phyloP scores from a whole-genome alignment of 2,888 invertebrate species.

The Tetanocera ferruginea region DNA sequence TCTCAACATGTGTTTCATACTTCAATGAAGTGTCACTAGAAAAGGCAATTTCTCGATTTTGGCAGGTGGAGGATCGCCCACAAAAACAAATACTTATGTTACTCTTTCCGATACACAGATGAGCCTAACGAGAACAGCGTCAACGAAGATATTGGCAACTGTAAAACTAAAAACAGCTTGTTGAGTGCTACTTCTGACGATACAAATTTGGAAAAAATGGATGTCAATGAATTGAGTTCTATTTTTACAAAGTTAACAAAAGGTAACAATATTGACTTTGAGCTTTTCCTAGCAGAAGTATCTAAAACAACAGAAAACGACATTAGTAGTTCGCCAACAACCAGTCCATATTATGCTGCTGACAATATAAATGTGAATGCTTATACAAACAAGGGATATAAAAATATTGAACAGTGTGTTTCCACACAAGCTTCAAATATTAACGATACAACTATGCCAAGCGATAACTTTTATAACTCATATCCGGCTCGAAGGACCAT shows the following conservation, averaged over 20 bases:
- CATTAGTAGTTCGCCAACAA: background rate
- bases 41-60: too few relatives aligned
- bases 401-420: background rate
- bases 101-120: background rate
- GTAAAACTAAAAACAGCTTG: background rate
- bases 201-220: conserved; percentile 28
- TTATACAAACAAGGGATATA: too few relatives aligned
- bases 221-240: conserved; percentile 16
- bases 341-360: background rate
- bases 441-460: background rate
- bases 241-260: conserved; percentile 24
- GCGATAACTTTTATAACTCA: background rate
- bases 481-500: too few relatives aligned
- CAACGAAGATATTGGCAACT: background rate
- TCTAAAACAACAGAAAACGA: background rate
- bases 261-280: conserved; percentile 16
- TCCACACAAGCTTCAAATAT: background rate
- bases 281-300: background rate
- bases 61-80: too few relatives aligned
- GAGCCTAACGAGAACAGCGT: background rate
- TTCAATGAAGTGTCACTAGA: too few relatives aligned
- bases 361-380: background rate
- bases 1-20: too few relatives aligned
- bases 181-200: background rate
- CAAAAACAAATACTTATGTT: too few relatives aligned